Base-by-base conservation (phyloP, 2,113 vertebrate species). In the Spea multiplicata region DNA sequence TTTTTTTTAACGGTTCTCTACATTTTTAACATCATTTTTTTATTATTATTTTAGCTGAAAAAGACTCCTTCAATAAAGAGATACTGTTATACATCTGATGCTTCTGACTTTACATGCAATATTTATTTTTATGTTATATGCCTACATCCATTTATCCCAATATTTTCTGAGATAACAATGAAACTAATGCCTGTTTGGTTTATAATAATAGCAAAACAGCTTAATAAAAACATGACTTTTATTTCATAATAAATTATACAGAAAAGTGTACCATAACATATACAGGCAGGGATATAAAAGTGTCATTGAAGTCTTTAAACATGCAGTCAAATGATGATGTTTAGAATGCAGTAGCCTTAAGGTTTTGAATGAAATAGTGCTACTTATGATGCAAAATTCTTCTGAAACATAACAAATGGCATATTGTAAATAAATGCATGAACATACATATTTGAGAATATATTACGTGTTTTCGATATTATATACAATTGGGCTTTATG, bases 401-500 rank as follows among this genome's bases (percentile, higher is more conserved):
- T 64, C 5, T 64, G 17, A 64, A 16, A 64, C 13, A 64, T 64
- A 16, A 30, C 17, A 13, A 64, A 30, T 16, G 61, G 16, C 61
- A 46, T 57, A 59, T 13, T 72, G 71, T 59, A 57, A 59, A 57
- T 59, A 57, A 59, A 57, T 72, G 44, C 53, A 14, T 59, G 1
- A n/a, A 30, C 17, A 53, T 30, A 50, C 71, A 72, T 45, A 72
- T 72, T 13, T 57, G 5, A 59, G 12, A 45, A 72, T 59, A 17
- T 64, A 64, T 64, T 64, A 5, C 3, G 61, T 17, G 12, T 59
- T 44, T 55, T 57, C 46, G 7, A 50, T 8, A 80, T 70, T 50
- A 81, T 81, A 85, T 82, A 48, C 83, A 86, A 17, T 62, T 73
- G n/a, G 49, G 68, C 47, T 50, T 13, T 14, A 14, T 9, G 80